Evolutionary conservation across 1,140 invertebrate species (phyloP).

Genomic region (Kradibia gibbosae): DNA sequence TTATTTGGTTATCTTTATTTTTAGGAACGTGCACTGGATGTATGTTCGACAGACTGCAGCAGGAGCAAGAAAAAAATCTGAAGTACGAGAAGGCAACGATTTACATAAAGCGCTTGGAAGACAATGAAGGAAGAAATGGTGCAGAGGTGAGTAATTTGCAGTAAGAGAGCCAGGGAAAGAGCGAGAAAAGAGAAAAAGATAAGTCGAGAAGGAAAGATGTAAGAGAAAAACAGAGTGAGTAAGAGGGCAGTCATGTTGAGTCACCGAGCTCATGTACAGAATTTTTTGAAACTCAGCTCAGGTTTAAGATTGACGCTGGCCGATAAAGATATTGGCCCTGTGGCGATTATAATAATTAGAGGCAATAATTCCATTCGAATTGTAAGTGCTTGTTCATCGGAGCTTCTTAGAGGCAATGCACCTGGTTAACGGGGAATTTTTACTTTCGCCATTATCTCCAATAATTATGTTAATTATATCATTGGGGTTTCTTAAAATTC

Average conservation of each 20-base stretch:
- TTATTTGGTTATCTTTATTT: slow-evolving; percentile 54
- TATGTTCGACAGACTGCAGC: slow-evolving; percentile 63
- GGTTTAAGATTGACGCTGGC: slow-evolving; percentile 57
- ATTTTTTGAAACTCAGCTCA: slow-evolving; percentile 46
- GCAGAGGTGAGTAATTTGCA: slow-evolving; percentile 59
- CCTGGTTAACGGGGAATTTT: slow-evolving; percentile 32
- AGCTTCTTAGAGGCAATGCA: slow-evolving; percentile 6
- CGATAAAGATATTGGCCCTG: slow-evolving; percentile 62
- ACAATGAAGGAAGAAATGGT: slow-evolving; percentile 65
- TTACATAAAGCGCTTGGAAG: slow-evolving; percentile 68
- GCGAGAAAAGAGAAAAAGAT: not conserved
- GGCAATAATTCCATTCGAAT: slow-evolving; percentile 35
- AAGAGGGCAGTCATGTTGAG: slow-evolving; percentile 48
- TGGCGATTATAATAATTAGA: slow-evolving; percentile 64
- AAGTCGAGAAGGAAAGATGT: not conserved
- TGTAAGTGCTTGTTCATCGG: not conserved
- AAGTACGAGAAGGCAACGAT: slow-evolving; percentile 70
- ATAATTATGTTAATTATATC: not conserved
- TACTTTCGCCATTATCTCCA: slow-evolving; percentile 29
- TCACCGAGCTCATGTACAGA: slow-evolving; percentile 52
- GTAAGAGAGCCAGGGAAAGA: not conserved
- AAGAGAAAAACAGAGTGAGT: not conserved
- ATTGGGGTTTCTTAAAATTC: slow-evolving; percentile 13
- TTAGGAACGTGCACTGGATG: slow-evolving; percentile 64
- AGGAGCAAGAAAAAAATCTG: slow-evolving; percentile 66